Conservation (phyloP, 2,797 vertebrate species). For the Urophycis tenuis region DNA sequence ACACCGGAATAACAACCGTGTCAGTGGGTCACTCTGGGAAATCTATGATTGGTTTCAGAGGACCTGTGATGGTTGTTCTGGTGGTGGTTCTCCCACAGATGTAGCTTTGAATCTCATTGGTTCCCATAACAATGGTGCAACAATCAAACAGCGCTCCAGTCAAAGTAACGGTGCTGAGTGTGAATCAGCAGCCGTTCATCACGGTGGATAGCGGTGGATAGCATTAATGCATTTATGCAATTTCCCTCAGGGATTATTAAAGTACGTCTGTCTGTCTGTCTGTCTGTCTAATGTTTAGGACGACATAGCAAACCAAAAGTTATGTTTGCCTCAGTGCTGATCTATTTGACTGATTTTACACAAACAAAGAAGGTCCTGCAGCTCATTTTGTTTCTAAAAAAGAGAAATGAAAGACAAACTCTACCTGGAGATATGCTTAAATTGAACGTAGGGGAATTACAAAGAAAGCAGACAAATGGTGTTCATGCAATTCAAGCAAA, state of each 20-base stretch:
- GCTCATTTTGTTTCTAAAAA: slow-evolving; percentile 1
- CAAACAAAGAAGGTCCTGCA: neutral
- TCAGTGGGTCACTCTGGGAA: slow-evolving; percentile 41
- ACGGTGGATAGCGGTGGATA: neutral
- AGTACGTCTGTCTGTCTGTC: too few species aligned
- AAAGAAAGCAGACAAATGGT: neutral
- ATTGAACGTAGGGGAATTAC: neutral
- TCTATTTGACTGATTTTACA: neutral
- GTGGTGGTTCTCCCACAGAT: slow-evolving; percentile 14
- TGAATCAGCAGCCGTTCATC: slow-evolving; percentile 33
- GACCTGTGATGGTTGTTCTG: slow-evolving; percentile 26
- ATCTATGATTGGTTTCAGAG: slow-evolving; percentile 35
- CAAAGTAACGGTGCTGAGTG: slow-evolving; percentile 22
- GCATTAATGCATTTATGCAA: too few species aligned
- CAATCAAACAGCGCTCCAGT: slow-evolving; percentile 19
- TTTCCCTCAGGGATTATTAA: too few species aligned
- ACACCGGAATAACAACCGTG: slow-evolving; percentile 16
- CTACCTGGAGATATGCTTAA: neutral
- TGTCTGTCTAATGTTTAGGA: too few species aligned
- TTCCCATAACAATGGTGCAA: slow-evolving; percentile 19
- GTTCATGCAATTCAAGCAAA: neutral
- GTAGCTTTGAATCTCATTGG: slow-evolving; percentile 32
- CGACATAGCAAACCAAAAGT: neutral
- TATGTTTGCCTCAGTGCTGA: neutral
- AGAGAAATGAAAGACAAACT: neutral